Evolutionary conservation across 2,888 invertebrate genomes (phyloP).

Genomic region (Gnatocerus cornutus): DNA sequence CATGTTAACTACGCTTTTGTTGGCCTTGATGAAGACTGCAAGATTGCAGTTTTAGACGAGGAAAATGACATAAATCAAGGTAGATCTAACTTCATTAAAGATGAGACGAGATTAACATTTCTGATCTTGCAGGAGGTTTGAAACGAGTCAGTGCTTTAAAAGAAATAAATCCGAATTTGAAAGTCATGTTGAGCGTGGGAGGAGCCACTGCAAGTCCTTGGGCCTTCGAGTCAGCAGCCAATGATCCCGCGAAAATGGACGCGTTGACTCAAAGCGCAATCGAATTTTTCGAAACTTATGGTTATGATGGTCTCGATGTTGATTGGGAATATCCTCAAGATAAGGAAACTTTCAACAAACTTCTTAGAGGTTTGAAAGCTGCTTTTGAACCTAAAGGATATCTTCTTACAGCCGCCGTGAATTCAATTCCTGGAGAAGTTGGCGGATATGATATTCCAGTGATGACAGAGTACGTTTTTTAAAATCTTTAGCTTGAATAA

Average conservation of each 20-base stretch:
- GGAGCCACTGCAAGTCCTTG: conserved; percentile 74
- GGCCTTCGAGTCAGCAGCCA: conserved; percentile 62
- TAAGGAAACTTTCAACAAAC: conserved; percentile 26
- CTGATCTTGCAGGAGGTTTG: conserved; percentile 47
- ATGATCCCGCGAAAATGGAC: conserved; percentile 17
- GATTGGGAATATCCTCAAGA: conserved; percentile 46
- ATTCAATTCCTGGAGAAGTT: conserved; percentile 55
- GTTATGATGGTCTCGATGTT: conserved; percentile 41
- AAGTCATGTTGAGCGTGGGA: conserved; percentile 41
- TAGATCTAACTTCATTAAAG: too few species aligned
- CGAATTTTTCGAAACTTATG: conserved; percentile 36
- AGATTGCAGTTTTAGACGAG: conserved; percentile 6
- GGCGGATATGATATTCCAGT: conserved; percentile 58
- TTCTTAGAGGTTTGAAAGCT: conserved; percentile 72
- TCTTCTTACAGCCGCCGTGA: conserved; percentile 55
- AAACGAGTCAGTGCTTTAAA: conserved; percentile 47
- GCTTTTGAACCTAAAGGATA: conserved; percentile 53
- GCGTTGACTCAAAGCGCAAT: conserved; percentile 28
- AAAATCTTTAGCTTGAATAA: background rate
- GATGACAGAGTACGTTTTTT: conserved; percentile 54
- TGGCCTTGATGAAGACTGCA: conserved; percentile 32
- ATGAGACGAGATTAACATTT: too few species aligned
- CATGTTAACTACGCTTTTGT: conserved; percentile 47
- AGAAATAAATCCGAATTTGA: conserved; percentile 38
- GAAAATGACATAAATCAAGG: conserved; percentile 32